Evolutionary conservation across 2,113 vertebrate genomes (phyloP).

Genomic region (Halcyon malimbica): DNA sequence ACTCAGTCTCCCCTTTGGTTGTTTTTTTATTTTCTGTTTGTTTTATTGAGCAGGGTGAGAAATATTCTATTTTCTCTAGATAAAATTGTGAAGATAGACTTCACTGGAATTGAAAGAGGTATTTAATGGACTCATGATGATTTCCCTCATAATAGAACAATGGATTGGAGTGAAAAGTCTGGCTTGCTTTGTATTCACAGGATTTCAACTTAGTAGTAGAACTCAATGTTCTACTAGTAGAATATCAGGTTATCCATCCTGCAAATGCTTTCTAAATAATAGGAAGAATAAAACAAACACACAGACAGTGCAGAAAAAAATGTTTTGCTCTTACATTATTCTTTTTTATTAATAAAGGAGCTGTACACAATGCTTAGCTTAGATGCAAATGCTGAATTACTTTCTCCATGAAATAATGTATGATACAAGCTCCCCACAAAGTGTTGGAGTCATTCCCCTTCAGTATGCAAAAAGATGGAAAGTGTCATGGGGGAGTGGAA

Average conservation of each 20-base stretch:
- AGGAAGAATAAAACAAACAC: background rate
- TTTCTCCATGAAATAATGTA: background rate
- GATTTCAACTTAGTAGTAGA: background rate
- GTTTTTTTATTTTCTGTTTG: background rate
- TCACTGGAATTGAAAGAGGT: background rate
- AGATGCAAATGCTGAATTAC: background rate
- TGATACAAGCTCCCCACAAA: background rate
- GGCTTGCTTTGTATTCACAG: background rate
- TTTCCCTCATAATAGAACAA: background rate
- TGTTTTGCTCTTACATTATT: background rate
- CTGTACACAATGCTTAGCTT: background rate
- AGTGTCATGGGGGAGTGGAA: slow-evolving; percentile 23
- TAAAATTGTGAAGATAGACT: background rate
- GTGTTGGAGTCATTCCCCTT: background rate
- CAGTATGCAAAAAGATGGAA: slow-evolving; percentile 7
- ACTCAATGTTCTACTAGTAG: background rate
- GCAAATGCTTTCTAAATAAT: background rate
- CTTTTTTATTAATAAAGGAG: background rate
- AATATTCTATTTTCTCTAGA: background rate
- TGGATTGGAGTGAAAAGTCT: background rate
- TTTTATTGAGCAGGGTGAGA: background rate
- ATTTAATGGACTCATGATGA: background rate
- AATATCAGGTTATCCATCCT: background rate
- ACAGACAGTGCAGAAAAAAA: background rate
- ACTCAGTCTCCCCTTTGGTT: background rate